Conservation (phyloP, 2,113 vertebrate genomes). For the Lucifuga dentata region DNA sequence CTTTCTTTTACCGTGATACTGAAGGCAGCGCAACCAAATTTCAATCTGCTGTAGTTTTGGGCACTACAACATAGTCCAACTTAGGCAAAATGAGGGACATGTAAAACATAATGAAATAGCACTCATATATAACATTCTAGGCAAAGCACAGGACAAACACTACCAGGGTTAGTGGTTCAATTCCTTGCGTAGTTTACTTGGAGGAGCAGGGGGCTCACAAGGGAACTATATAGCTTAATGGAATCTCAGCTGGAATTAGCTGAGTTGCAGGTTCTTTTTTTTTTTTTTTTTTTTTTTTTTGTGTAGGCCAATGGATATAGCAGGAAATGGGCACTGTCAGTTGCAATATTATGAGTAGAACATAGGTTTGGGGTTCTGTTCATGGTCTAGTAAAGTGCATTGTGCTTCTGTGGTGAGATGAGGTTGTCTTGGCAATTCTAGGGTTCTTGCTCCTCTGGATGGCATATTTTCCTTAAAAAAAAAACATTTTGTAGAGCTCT, state of each 20-base stretch:
- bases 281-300: no score
- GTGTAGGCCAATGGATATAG: background rate
- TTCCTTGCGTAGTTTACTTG: background rate
- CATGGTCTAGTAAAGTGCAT: background rate
- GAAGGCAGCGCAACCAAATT: conserved; percentile 18
- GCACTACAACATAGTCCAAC: conserved; percentile 3
- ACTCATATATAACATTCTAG: background rate
- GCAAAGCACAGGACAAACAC: conserved; percentile 1
- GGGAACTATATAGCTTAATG: no score
- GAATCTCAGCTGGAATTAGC: background rate
- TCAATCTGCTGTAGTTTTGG: conserved; percentile 26
- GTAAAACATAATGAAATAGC: conserved; percentile 2
- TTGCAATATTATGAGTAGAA: background rate
- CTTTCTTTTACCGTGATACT: conserved; percentile 7
- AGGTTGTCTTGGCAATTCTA: no score
- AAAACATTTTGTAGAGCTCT: background rate
- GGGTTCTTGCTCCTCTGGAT: background rate
- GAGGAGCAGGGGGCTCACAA: background rate
- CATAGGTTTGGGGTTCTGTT: background rate
- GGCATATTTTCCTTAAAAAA: background rate
- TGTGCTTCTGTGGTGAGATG: no score
- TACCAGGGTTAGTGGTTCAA: background rate
- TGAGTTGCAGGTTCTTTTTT: background rate
- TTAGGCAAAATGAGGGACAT: conserved; percentile 24
- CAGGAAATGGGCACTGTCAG: background rate